Evolutionary conservation across 1,140 invertebrate genomes (phyloP).

Genomic region (Caerostris extrusa): DNA sequence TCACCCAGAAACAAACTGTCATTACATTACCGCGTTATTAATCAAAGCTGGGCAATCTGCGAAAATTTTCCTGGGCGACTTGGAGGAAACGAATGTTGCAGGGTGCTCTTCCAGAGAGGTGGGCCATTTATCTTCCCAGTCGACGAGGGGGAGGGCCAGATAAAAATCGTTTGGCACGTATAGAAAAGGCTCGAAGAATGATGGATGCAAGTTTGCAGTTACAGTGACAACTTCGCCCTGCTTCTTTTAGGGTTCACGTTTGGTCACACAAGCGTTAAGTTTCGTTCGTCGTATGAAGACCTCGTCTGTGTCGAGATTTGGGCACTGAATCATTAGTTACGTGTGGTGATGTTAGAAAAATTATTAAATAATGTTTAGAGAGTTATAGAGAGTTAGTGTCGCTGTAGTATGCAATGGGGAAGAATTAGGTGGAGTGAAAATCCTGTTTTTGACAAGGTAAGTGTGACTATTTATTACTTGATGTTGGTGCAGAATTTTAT

Average conservation of each 20-base stretch:
- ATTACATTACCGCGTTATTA: slow-evolving; percentile 68
- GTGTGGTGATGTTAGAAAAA: slow-evolving; percentile 48
- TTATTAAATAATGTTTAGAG: slow-evolving; percentile 43
- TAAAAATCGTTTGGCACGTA: slow-evolving; percentile 73
- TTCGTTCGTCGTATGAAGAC: slow-evolving; percentile 54
- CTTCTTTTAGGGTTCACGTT: slow-evolving; percentile 8
- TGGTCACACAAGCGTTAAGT: slow-evolving; percentile 56
- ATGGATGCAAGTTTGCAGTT: slow-evolving; percentile 54
- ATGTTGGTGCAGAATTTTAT: no score
- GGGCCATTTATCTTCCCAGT: slow-evolving; percentile 65
- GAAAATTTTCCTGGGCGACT: slow-evolving; percentile 54
- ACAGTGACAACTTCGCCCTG: slow-evolving; percentile 51
- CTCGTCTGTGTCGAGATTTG: not conserved
- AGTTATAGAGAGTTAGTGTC: not conserved
- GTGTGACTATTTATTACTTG: not conserved
- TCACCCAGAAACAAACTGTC: slow-evolving; percentile 68
- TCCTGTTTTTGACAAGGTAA: not conserved
- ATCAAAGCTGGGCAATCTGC: slow-evolving; percentile 67
- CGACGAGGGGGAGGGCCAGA: slow-evolving; percentile 39
- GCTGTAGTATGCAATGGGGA: not conserved
- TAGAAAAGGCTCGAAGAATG: slow-evolving; percentile 56
- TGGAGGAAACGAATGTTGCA: slow-evolving; percentile 1
- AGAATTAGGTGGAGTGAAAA: slow-evolving; percentile 11
- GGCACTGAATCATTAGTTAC: slow-evolving; percentile 51
- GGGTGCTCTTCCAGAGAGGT: not conserved